These are phyloP conservation scores for Myiozetetes cayanensis DNA, from an alignment of 2,113 vertebrate species.

Conservation along the genomic window DNA sequence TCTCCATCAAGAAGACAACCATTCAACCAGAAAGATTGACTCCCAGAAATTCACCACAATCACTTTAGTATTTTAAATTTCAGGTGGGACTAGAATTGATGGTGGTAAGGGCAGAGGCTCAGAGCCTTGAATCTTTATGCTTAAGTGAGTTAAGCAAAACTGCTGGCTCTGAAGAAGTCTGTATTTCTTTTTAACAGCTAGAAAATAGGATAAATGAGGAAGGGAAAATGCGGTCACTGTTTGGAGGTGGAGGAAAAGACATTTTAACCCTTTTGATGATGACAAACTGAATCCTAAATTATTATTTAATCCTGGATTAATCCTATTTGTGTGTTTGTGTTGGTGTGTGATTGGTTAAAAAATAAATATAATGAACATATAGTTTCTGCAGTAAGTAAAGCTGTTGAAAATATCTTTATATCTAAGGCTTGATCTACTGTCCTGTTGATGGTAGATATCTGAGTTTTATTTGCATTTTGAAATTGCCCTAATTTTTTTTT, in stretches of 20 bases:
- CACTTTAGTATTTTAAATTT: constrained; percentile 57
- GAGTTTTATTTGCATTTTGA: background rate
- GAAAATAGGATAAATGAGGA: constrained; percentile 31
- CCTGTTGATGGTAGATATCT: background rate
- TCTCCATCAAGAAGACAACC: constrained; percentile 48
- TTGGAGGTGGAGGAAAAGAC: background rate
- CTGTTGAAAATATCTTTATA: background rate
- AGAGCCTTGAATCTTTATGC: constrained; percentile 32
- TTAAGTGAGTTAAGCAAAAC: constrained; percentile 54
- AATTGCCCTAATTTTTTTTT: background rate
- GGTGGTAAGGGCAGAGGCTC: constrained; percentile 39
- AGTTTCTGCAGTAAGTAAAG: background rate
- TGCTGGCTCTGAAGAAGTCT: constrained; percentile 33
- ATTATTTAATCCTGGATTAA: background rate
- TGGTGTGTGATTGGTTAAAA: background rate
- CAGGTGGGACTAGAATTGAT: constrained; percentile 59
- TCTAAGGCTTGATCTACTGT: background rate
- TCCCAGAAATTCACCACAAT: constrained; percentile 39
- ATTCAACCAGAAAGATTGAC: constrained; percentile 47
- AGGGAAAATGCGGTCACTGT: background rate
- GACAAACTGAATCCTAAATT: background rate
- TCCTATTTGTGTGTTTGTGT: background rate
- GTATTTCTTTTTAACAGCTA: constrained; percentile 32
- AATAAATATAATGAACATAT: background rate
- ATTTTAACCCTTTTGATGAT: background rate